Evolutionary conservation across 1,140 invertebrate genomes (phyloP), one percentile per base, ranked within the genome.

Genomic region (Drosophila kurseongensis): DNA sequence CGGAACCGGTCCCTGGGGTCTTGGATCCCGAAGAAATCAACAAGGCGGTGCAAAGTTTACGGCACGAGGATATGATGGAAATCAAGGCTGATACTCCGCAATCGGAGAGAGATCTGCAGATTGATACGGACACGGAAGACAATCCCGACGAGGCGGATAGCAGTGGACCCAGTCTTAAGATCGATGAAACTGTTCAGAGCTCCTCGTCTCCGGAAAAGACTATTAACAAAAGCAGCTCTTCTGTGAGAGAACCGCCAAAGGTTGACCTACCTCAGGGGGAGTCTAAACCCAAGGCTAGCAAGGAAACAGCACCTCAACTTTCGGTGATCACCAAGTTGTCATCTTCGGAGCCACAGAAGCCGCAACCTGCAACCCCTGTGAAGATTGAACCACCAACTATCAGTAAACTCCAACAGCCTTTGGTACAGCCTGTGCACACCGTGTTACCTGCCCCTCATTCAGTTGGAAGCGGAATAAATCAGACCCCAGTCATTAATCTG

Each of bases 51-150:
- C 95, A 96, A 83, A 96, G 95, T 90, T 86, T 96, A 14, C 95
- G 95, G 82, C 95, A 95, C 1, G 94, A 94, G 84, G 96, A 96
- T 81, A 83, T 96, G 72, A 79, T 96, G 72, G 96, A 96, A 83
- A 93, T 96, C 29, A 97, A 97, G 92, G 96, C 96, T 1, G 96
- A 97, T 50, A 97, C 97, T 2, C 96, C 96, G 5, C 95, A 96
- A 69, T 97, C 96, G 35, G 97, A 97, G 85, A 95, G 95, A 76
- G 96, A 97, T 85, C 92, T 97, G 7, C 96, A 97, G 90, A 97
- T 97, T 58, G 97, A 97, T 91, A 97, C 96, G 1, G 97, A 97
- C 79, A 97, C 96, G 8, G 96, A 97, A 82, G 96, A 97, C 82
- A 94, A 93, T n/a, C 93, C 93, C 55, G 94, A 94, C 59, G 94